Percentiles rank a stretch among this genome's conserved stretches.
phyloP scores from a whole-genome alignment of 2,113 vertebrate genomes.

The Tricholaema leucomelas region DNA sequence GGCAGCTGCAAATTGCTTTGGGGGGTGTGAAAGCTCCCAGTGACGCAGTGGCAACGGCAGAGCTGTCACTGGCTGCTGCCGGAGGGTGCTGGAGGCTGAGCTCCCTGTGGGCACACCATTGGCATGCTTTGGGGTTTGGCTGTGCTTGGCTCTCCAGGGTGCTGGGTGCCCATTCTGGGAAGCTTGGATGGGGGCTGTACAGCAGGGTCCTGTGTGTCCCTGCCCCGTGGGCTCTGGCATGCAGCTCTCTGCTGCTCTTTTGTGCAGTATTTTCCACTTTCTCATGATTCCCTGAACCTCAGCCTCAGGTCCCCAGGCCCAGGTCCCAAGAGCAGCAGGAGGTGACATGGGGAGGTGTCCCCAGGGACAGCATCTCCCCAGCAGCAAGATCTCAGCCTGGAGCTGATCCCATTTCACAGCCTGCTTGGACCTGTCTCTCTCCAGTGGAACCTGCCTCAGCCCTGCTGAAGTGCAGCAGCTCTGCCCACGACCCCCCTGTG shows the following conservation, averaged over 20 bases:
- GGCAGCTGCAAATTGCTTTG: background rate
- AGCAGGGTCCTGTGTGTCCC: background rate
- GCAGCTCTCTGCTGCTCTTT: too few relatives aligned
- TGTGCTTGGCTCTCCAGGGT: background rate
- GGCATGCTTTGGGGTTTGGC: background rate
- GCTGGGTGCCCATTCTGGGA: background rate
- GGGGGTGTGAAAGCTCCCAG: background rate
- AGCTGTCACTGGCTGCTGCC: background rate
- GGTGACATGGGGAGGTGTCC: background rate
- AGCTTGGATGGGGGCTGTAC: background rate
- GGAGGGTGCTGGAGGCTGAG: background rate
- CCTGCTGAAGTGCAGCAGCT: rapidly evolving
- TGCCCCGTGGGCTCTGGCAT: background rate
- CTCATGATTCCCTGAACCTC: too few relatives aligned
- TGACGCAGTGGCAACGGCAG: background rate
- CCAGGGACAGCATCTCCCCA: background rate
- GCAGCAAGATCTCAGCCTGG: rapidly evolving
- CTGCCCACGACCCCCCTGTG: rapidly evolving
- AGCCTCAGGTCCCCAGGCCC: background rate
- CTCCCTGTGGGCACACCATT: background rate
- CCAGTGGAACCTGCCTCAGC: background rate
- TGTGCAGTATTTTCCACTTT: too few relatives aligned
- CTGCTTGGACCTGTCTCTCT: rapidly evolving
- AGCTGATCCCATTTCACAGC: background rate
- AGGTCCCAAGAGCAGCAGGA: background rate